These are phyloP conservation scores for Ceramica pisi DNA, from an alignment of 2,888 invertebrate species.

Conservation along the genomic window DNA sequence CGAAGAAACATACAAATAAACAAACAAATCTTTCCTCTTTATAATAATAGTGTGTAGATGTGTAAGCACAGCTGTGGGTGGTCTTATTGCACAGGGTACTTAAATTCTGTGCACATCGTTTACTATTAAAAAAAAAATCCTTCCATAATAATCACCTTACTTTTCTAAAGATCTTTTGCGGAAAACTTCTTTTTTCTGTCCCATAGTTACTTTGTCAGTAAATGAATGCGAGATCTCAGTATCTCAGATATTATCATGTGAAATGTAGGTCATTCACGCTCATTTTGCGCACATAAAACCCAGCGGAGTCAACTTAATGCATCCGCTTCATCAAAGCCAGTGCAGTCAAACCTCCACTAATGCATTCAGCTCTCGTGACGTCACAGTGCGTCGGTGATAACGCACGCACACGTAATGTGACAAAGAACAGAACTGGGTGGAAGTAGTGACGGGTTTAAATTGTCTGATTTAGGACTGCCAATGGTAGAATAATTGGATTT, in stretches of 20 bases:
- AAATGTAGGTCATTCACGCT: conserved; percentile 8
- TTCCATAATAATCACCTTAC: background rate
- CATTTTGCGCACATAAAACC: conserved; percentile 26
- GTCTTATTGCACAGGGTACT: too few relatives aligned
- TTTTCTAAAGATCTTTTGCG: background rate
- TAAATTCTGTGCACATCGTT: too few relatives aligned
- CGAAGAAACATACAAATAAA: too few relatives aligned
- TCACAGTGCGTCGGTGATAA: conserved; percentile 39
- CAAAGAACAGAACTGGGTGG: conserved; percentile 35
- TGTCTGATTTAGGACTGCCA: background rate
- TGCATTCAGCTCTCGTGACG: conserved; percentile 49
- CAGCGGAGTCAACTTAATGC: conserved; percentile 47
- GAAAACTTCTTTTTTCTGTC: background rate
- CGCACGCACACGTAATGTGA: conserved; percentile 34
- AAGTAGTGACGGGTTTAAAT: conserved; percentile 25
- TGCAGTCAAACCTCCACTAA: conserved; percentile 42
- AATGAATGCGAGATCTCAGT: background rate
- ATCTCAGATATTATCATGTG: background rate
- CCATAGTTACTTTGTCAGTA: background rate
- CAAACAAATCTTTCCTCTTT: too few relatives aligned
- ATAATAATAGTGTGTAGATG: too few relatives aligned
- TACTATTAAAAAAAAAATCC: background rate
- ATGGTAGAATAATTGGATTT: background rate
- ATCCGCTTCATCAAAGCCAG: conserved; percentile 36
- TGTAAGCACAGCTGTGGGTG: too few relatives aligned